Base-by-base conservation (phyloP, 2,888 invertebrate species). In the Drosophila melanosoma region DNA sequence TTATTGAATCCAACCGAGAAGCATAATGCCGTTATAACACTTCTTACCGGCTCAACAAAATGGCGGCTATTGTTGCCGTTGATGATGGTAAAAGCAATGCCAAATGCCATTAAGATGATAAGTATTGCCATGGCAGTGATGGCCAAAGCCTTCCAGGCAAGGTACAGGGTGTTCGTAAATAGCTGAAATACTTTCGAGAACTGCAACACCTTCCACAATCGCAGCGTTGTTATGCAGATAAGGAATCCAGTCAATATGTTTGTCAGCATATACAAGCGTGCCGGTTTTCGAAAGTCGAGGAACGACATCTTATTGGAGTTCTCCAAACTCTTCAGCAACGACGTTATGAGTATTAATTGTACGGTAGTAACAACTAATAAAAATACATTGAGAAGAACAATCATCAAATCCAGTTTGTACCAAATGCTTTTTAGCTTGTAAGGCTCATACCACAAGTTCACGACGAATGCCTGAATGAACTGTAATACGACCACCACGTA, bases 161-260 rank as follows among this genome's bases (percentile, higher is more conserved):
- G 52, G 10, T 69, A 69, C 2, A 93, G 74, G 0, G 91, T 92
- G 6, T 59, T 74, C 26, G 91, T 88, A 38, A 92, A 89, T 1
- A 91, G 61, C 32, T 90, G 85, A 69, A 93, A 93, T 3, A 90
- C 82, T 3, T 68, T 60, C 6, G 90, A 83, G 52, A 93, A 92
- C 63, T 93, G 92, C 29, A 93, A 64, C 10, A 92, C 80, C 61
- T 92, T 92, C 93, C 93, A 93, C 10, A 93, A 40, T 0, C 93
- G 85, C 15, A 93, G n/a, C 0, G 92, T 92, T 2, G 91, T 81
- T 4, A 90, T 33, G 17, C 84, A 76, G n/a, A 93, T 79, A 0
- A 93, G 83, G 23, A 93, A 81, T 0, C 91, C 92, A 7, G 84
- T 63, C 3, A 89, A 20, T 0, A 88, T 38, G 1, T 66, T 74